Evolutionary conservation across 92 coral and sea anemone species (phyloP), one percentile per base, ranked within the genome.

Genomic region (Paramuricea clavata): DNA sequence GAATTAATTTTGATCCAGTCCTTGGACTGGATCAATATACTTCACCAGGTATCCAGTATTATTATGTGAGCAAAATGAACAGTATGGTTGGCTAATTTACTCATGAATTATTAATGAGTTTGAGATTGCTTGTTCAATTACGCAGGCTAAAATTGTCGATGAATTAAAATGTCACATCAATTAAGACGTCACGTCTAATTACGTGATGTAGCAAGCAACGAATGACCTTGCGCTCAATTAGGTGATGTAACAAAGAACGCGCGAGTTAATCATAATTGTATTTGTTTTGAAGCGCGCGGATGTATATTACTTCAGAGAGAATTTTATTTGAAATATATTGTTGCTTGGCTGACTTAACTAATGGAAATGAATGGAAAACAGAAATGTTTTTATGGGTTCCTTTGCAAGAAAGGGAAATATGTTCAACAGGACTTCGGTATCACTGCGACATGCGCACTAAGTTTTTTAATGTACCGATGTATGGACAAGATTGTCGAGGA

Each of bases 401-500:
- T 60, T 60, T 2, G 68, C 70, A n/a, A 30, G 13, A 16, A 22
- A 52, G 15, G 69, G 19, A 19, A 30, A 78, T 9, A 31, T 28
- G 30, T 57, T 78, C 26, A 39, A 78, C 11, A 78, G 39, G n/a
- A n/a, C n/a, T n/a, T 62, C 83, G 49, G 1, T 25, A 60, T 31
- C 83, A 78, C 15, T 78, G n/a, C n/a, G n/a, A n/a, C n/a, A n/a
- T n/a, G n/a, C n/a, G n/a, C n/a, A n/a, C n/a, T n/a, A n/a, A n/a
- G 83, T 78, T 78, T 28, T 57, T 78, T 27, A 70, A 78, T 9
- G 69, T 57, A 4, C 65, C 69, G 43, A 23, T 69, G 76, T 39
- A 52, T 52, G 83, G 83, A 78, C 27, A 78, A 31, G 49, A 78
- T 78, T n/a, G 27, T 60, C 25, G 83, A 78, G 56, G 61, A 78